Evolutionary conservation across 2,888 invertebrate species (phyloP), one percentile per base, ranked within the genome.

Genomic region (Callosobruchus maculatus): DNA sequence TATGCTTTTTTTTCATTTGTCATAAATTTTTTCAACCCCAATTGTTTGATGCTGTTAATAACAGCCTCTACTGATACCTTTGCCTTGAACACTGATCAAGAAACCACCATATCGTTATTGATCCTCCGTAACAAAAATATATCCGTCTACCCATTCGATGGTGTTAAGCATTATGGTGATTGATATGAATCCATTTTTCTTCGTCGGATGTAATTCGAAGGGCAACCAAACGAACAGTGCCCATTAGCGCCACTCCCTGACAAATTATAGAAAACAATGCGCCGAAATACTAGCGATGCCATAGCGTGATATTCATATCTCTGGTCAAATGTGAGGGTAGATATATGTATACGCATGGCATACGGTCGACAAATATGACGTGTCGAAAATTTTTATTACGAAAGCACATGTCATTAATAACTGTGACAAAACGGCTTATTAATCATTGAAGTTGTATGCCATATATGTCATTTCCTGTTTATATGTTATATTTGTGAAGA

Each of bases 341-440:
- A 68, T 68, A 68, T 68, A 68, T 68, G 22, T 68, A 68, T 68
- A 18, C 22, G 22, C 13, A 68, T 68, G 13, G 49, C 49, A 68
- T 0, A 68, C 22, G 22, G 21, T 7, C 21, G 22, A 74, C 69
- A 72, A 70, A 71, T 73, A 75, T 72, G 73, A 77, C 77, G 78
- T 77, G 78, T 77, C 78, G 76, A 78, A 78, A 77, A 75, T 74
- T 77, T 75, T 75, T 78, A 78, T 78, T 77, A 78, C 77, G 70
- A 71, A 13, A 5, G 49, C 73, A 72, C 72, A 76, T 73, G 70
- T 73, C 78, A 78, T 78, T 78, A 78, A 78, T 78, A 78, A 78
- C 77, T 68, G 71, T 77, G 78, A 78, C 78, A 74, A 71, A 71
- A 70, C 77, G 72, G 70, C 49, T 7, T 13, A 49, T 78, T 77